Base-by-base conservation (phyloP, 2,797 vertebrate species). In the Hoplostethus mediterraneus region DNA sequence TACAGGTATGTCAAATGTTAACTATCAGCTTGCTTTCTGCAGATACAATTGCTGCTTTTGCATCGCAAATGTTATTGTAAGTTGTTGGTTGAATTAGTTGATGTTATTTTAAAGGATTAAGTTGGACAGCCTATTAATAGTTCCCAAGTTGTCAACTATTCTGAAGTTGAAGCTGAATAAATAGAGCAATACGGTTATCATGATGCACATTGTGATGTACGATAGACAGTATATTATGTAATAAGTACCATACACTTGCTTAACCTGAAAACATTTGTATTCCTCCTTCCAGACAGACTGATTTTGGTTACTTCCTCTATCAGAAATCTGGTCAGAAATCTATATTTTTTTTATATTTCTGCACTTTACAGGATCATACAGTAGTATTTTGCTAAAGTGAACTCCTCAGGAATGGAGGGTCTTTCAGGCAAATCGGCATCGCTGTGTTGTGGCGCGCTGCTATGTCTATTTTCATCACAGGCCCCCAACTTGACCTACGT, bases 391-490 rank as follows among this genome's bases (percentile, higher is more conserved):
- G 45, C 11, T n/a, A 47, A 16, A 47, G 16, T 14, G 45, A 8
- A n/a, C 6, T 6, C 16, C 4, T 44, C 42, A 11, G 3, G 42
- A 44, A 44, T 14, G 2, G 47, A 36, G 7, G 33, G 33, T 28
- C 47, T n/a, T 11, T 49, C 9, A n/a, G 47, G 17, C 14, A 7
- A 17, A 4, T 14, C 59, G 5, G 25, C 45, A 33, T 73, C 44
- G 42, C 51, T 58, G 28, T 13, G 48, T 68, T 52, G 57, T 47
- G 38, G 48, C 60, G 38, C 25, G 49, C 61, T 69, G 60, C 61
- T 71, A 12, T 53, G 45, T 88, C 86, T 88, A 88, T 88, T 86
- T 89, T 74, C 56, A 85, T 80, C 72, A 21, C 66, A 59, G 25
- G 3, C 48, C 38, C 33, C 47, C 28, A 14, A 45, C 40, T 49